phyloP scores from a whole-genome alignment of 2,888 invertebrate genomes.

The Eupithecia tripunctaria region DNA sequence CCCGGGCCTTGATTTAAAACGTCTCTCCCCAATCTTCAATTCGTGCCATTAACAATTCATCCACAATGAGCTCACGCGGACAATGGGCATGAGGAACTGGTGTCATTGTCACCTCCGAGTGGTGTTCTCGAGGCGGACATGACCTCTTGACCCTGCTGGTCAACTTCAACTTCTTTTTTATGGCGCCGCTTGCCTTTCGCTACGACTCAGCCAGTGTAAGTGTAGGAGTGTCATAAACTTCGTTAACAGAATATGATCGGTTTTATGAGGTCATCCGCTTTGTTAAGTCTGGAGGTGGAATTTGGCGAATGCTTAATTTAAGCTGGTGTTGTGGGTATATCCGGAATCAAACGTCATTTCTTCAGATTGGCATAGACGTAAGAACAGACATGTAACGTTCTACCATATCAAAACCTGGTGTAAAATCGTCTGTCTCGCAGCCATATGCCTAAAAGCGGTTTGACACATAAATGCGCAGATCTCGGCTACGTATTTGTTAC shows the following conservation, averaged over 20 bases:
- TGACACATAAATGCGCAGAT: too few species aligned
- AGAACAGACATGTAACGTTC: too few species aligned
- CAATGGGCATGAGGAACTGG: conserved; percentile 15
- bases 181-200: too few species aligned
- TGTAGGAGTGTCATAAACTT: too few species aligned
- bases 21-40: not conserved
- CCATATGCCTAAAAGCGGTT: too few species aligned
- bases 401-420: too few species aligned
- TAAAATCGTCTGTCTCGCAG: too few species aligned
- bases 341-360: not conserved
- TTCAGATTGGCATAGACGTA: not conserved
- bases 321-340: not conserved
- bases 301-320: not conserved
- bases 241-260: too few species aligned
- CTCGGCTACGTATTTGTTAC: too few species aligned
- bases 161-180: too few species aligned
- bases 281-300: not conserved
- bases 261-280: too few species aligned
- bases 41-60: conserved; percentile 13
- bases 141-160: conserved; percentile 5
- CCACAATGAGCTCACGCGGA: conserved; percentile 8
- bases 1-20: not conserved
- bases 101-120: conserved; percentile 23
- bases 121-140: conserved; percentile 12
- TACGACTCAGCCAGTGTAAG: too few species aligned